Base-by-base conservation (phyloP, 2,113 vertebrate genomes). In the Orientallactaga bullata region DNA sequence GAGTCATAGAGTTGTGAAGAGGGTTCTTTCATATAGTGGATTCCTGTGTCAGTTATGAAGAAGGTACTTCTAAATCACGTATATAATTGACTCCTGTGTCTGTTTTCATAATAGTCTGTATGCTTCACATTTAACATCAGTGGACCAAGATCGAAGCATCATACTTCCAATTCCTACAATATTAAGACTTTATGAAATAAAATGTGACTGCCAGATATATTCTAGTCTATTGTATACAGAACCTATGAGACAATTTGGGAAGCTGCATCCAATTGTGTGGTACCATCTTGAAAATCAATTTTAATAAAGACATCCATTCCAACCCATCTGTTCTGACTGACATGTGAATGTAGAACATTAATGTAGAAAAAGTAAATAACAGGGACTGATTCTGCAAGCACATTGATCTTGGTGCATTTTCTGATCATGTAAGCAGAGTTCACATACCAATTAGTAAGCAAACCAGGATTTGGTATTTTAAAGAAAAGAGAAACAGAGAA, bases 401-500 rank as follows among this genome's bases (percentile, higher is more conserved):
- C 6, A 0, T 11, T 61, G 35, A 66, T 69, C 28, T 58, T 7
- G 5, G 42, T 23, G 47, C 79, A 24, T 66, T 90, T 88, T 88
- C n/a, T 20, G 69, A 35, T 76, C 42, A 61, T n/a, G 65, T 78
- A 58, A 80, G 35, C 72, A 91, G 66, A 58, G 10, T 55, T 81
- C 24, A 39, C 15, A 63, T 37, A 65, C 39, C 47, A 85, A 35
- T 55, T 71, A 65, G 21, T 47, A 72, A 85, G 82, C n/a, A 26
- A 79, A 58, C 66, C 23, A 77, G 16, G 82, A 78, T 61, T 24
- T 90, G n/a, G 12, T 55, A 37, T 51, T 84, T 79, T 77, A 88
- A 92, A 78, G 79, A 82, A 71, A 82, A 92, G 13, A 76, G n/a
- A 90, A 91, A 78, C 8, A 37, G 28, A 80, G 23, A 68, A 55